Base-by-base conservation (phyloP, 92 coral and sea anemone species). In the Porites lobata region DNA sequence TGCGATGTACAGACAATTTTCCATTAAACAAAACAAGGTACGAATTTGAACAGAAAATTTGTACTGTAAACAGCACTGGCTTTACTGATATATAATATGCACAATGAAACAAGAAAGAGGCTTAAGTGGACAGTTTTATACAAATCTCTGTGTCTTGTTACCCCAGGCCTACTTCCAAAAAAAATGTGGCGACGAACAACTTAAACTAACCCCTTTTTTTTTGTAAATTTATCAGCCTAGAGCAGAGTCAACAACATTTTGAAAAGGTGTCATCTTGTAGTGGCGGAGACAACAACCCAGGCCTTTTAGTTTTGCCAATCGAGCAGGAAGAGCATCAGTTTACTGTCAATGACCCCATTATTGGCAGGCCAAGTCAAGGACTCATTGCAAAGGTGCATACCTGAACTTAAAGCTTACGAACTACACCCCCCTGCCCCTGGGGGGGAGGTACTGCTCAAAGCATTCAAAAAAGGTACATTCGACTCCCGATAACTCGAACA, bases 211-310 rank as follows among this genome's bases (percentile, higher is more conserved):
- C 18, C 6, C 21, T 65, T 47, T 8, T 15, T 32, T 72, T 57
- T n/a, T n/a, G n/a, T 1, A 54, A 22, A 54, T 62, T 19, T 13
- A 12, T 3, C 63, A 79, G 84, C 43, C 9, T 65, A 20, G 50
- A 47, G 15, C 21, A 3, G 19, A 65, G 75, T 20, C 47, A 51
- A 80, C 15, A 65, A 17, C 56, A 43, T 19, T 38, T 38, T 19
- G 18, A 19, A 20, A 50, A 20, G 43, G 58, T 43, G 50, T 69
- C 20, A 67, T 84, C 26, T 58, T 89, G 92, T 32, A 69, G 79
- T 61, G 92, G 92, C 9, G 90, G 92, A 5, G 92, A 89, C 32
- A 89, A 89, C 79, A 89, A 84, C 50, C 77, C 77, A 11, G 92
- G 90, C 0, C 74, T 89, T 15, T 50, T 79, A 51, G 26, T 85